These are phyloP conservation scores for Cardinalis cardinalis DNA, from an alignment of 2,113 vertebrate species.

Conservation along the genomic window DNA sequence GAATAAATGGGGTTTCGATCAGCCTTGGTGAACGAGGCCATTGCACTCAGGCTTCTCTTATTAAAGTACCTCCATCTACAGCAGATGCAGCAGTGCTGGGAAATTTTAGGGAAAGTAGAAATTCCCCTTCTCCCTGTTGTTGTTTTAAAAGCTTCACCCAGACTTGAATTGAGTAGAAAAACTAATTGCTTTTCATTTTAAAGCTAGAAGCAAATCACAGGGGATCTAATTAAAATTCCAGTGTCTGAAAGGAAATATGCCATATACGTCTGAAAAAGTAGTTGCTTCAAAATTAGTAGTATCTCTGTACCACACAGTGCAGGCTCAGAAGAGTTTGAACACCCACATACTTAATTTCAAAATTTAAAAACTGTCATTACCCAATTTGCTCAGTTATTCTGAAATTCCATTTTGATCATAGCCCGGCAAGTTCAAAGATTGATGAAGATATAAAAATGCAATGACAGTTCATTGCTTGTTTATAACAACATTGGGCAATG, in stretches of 20 bases:
- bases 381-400: slow-evolving; percentile 25
- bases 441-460: background rate
- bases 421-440: background rate
- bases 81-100: slow-evolving; percentile 10
- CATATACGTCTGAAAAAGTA: slow-evolving; percentile 26
- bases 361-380: slow-evolving; percentile 25
- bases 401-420: background rate
- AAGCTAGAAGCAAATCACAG: slow-evolving; percentile 23
- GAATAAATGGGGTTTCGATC: slow-evolving; percentile 42
- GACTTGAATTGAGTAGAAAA: slow-evolving; percentile 39
- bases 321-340: background rate
- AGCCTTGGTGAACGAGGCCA: background rate
- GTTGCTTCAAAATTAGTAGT: slow-evolving; percentile 7
- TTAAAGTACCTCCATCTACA: slow-evolving; percentile 38
- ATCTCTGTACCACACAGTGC: background rate
- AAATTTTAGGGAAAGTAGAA: slow-evolving; percentile 41
- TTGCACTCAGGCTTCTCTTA: background rate
- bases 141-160: slow-evolving; percentile 58
- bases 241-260: slow-evolving; percentile 44
- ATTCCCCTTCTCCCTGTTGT: slow-evolving; percentile 61
- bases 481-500: background rate
- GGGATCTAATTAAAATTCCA: slow-evolving; percentile 66
- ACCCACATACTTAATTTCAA: slow-evolving; percentile 25
- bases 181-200: slow-evolving; percentile 63
- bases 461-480: background rate